A percentile compares a stretch with the other conserved stretches of the same genome.
phyloP scores from a whole-genome alignment of 1,140 invertebrate genomes.

The Drosophila arawakana region DNA sequence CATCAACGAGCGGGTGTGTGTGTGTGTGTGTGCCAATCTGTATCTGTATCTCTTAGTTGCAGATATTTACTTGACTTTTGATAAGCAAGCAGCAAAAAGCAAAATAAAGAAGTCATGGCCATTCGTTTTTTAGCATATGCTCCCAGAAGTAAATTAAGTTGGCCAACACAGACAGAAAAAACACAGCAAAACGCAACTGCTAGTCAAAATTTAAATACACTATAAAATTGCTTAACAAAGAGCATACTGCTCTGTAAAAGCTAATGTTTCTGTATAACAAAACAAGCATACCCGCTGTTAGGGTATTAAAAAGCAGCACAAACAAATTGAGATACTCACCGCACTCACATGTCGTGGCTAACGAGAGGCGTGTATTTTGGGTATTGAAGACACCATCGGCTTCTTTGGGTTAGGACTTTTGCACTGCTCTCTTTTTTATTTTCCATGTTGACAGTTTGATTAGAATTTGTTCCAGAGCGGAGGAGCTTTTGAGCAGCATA shows the following conservation, averaged over 20 bases:
- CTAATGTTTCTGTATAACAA: background rate
- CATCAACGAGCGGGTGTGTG: slow-evolving; percentile 42
- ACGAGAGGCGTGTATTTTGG: slow-evolving; percentile 35
- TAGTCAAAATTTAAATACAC: background rate
- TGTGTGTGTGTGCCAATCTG: slow-evolving; percentile 42
- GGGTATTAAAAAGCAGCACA: slow-evolving; percentile 13
- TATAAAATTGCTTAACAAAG: background rate
- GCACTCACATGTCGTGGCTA: slow-evolving; percentile 33
- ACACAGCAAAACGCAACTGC: slow-evolving; percentile 13
- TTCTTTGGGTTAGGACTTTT: slow-evolving; percentile 35
- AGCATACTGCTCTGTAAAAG: too few relatives aligned
- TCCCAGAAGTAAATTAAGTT: slow-evolving; percentile 60
- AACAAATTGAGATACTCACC: slow-evolving; percentile 59
- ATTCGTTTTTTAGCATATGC: slow-evolving; percentile 74
- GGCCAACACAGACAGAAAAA: slow-evolving; percentile 8
- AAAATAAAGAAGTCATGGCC: slow-evolving; percentile 43
- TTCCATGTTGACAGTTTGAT: slow-evolving; percentile 50
- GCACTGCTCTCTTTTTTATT: slow-evolving; percentile 16
- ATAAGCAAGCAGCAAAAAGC: slow-evolving; percentile 38
- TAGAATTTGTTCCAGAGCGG: slow-evolving; percentile 31
- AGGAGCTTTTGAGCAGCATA: slow-evolving; percentile 1
- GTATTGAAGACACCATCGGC: slow-evolving; percentile 25
- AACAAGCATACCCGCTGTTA: background rate
- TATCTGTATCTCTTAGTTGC: slow-evolving; percentile 67
- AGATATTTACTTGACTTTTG: slow-evolving; percentile 74